Evolutionary conservation across 2,113 vertebrate species (phyloP), one percentile per base, ranked within the genome.

Genomic region (Atlantisia rogersi): DNA sequence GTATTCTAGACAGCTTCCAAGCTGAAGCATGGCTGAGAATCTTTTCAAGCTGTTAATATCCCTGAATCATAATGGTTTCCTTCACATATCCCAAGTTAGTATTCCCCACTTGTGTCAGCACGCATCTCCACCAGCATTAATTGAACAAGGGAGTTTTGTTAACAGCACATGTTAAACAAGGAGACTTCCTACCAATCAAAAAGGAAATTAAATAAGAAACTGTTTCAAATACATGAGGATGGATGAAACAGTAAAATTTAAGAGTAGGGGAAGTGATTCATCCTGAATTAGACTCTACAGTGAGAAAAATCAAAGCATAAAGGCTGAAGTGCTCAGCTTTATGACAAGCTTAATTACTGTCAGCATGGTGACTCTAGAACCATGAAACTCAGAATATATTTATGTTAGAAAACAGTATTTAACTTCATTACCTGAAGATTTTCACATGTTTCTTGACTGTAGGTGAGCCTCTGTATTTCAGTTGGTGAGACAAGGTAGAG

Each of bases 361-460:
- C 68, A 73, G 32, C 50, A 24, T 37, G 4, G 5, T 44, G 17
- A 67, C 82, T 26, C n/a, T 42, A 64, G 11, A 85, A 40, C 18
- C 11, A 16, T 25, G 15, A 48, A 17, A 12, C 39, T 60, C 6
- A 76, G 24, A 87, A 35, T 17, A 8, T 10, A 88, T 6, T 17
- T 79, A 75, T 10, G 28, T 77, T 19, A 86, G 31, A 70, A 91
- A 68, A 88, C 12, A 58, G 53, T 58, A 18, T 35, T 62, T 42
- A 40, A 4, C 44, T 18, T 52, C 63, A 93, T 97, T 97, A 99
- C 99, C 98, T 99, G 99, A 91, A 99, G 98, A 96, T 99, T 99
- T 98, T 99, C 99, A 96, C 99, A 99, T 37, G 99, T 99, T 96
- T 99, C 99, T 97, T 99, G 99, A 97, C 99, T 99, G 94, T 99